phyloP scores from a whole-genome alignment of 2,113 vertebrate genomes.

The Garra rufa region DNA sequence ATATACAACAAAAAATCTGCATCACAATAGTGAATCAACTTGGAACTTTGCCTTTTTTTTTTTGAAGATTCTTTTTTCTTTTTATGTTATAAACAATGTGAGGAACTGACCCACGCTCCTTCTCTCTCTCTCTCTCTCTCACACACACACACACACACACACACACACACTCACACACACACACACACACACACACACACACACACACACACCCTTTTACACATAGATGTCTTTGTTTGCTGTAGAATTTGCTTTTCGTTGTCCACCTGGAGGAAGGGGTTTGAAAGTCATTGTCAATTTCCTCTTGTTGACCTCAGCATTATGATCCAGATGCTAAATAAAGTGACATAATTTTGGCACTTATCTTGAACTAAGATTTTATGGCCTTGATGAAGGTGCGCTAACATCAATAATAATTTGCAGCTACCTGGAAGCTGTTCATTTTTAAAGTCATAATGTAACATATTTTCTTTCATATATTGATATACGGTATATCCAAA shows the following conservation, averaged over 20 bases:
- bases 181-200: too few species aligned
- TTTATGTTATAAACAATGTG: not conserved
- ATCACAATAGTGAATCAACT: not conserved
- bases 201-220: not conserved
- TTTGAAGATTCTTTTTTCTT: not conserved
- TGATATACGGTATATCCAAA: not conserved
- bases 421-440: not conserved
- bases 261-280: slow-evolving; percentile 44
- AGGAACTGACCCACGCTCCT: slow-evolving; percentile 1
- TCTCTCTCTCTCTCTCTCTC: not conserved
- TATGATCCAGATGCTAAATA: slow-evolving; percentile 35
- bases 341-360: not conserved
- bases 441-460: not conserved
- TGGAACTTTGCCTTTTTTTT: not conserved
- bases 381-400: not conserved
- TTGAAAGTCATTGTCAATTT: slow-evolving; percentile 38
- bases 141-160: too few species aligned
- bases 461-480: not conserved
- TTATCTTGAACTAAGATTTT: not conserved
- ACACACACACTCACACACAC: too few species aligned
- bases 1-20: not conserved
- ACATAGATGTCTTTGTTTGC: slow-evolving; percentile 39
- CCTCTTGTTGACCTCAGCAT: slow-evolving; percentile 19
- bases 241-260: slow-evolving; percentile 33
- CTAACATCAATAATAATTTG: not conserved